A percentile compares a stretch with the other conserved stretches of the same genome.
Conservation (phyloP, 1,140 invertebrate species). For the Meloidogyne exigua region DNA sequence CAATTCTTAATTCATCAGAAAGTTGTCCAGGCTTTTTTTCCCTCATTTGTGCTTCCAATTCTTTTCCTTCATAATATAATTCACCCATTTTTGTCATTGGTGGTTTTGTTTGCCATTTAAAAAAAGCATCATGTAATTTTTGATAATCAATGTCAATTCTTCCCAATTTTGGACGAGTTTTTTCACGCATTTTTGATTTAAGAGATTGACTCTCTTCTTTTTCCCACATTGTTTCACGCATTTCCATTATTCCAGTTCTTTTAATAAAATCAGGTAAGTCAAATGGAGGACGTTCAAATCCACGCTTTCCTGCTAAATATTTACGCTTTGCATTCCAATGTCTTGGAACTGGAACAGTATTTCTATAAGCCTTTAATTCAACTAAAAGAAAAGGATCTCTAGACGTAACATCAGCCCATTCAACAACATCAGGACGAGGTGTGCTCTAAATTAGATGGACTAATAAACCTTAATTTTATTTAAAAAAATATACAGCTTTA, state of each 20-base stretch:
- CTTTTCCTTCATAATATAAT: constrained; percentile 99
- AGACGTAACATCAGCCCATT: constrained; percentile 99
- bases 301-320: constrained; percentile 89
- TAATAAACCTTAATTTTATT: constrained; percentile 16
- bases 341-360: constrained; percentile 90
- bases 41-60: constrained; percentile 93
- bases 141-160: constrained; percentile 99
- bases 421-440: constrained; percentile 88
- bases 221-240: constrained; percentile 92
- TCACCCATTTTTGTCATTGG: constrained; percentile 98
- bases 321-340: constrained; percentile 99
- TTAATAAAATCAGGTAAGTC: constrained; percentile 98
- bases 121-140: constrained; percentile 98
- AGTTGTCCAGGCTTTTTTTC: constrained; percentile 98
- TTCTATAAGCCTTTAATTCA: constrained; percentile 81
- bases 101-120: constrained; percentile 98
- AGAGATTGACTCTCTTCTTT: constrained; percentile 88
- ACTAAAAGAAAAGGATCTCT: constrained; percentile 91
- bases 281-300: constrained; percentile 98
- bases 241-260: constrained; percentile 98
- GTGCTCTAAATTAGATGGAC: constrained; percentile 57
- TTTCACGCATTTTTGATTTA: constrained; percentile 96
- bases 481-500: constrained; percentile 50
- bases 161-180: constrained; percentile 91
- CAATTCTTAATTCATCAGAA: constrained; percentile 88